Evolutionary conservation across 2,113 vertebrate genomes (phyloP), one percentile per base, ranked within the genome.

Genomic region (Bagarius yarrelli): DNA sequence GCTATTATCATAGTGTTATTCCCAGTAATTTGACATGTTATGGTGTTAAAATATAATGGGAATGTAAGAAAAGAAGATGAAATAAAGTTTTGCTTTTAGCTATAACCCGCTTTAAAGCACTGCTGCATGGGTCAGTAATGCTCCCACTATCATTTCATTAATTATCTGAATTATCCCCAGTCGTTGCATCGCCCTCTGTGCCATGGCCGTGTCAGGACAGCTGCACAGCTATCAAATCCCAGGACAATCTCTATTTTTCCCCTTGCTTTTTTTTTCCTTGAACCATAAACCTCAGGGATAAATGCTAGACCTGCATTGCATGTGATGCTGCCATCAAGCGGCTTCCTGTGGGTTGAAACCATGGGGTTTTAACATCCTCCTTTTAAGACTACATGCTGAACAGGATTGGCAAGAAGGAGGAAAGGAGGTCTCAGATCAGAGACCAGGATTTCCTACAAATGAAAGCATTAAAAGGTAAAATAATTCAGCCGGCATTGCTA

Each of bases 71-170:
- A 73, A 32, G 34, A 55, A 55, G 18, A 30, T 21, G 6, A n/a
- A 14, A 15, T 47, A 47, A 70, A 52, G 19, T 16, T 72, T 8
- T 69, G 19, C 13, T 67, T 13, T 40, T 19, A 67, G 34, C 4
- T 6, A 18, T 53, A 11, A 18, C 13, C 18, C 47, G 8, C 25
- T 52, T 60, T 32, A 34, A 72, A 81, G 55, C 55, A 53, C 21
- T 63, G 69, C 16, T 73, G 21, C 44, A 71, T 18, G 14, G 14
- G 53, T 60, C 47, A 27, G 34, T 23, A 36, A 2, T 25, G 44
- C 27, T 73, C 52, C 80, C 34, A 57, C 60, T 74, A 44, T 36
- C 50, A 66, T 71, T 75, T 81, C 32, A 73, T 75, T 56, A 63
- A 34, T 52, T 25, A 50, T 19, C 52, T 64, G 71, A 75, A 44